Evolutionary conservation across 2,888 invertebrate genomes (phyloP).

Genomic region (Mesochorus sp.): DNA sequence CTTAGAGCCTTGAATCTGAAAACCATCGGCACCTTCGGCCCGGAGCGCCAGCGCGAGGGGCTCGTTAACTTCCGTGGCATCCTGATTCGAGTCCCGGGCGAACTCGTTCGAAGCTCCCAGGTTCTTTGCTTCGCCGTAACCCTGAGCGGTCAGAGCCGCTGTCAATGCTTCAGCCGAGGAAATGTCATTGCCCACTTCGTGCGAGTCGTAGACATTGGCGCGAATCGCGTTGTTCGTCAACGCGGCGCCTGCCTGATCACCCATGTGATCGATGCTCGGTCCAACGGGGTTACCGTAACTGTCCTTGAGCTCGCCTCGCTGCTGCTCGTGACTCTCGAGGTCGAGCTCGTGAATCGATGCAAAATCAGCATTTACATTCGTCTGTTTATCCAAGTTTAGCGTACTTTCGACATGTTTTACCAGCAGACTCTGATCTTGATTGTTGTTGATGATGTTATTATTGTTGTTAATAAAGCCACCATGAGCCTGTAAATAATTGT

Average conservation of each 20-base stretch:
- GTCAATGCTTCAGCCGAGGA: constrained; percentile 71
- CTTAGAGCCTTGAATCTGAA: constrained; percentile 83
- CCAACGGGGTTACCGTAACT: constrained; percentile 78
- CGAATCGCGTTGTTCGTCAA: constrained; percentile 58
- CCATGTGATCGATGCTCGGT: constrained; percentile 13
- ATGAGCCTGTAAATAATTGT: constrained; percentile 39
- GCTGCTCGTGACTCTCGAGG: constrained; percentile 71
- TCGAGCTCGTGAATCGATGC: constrained; percentile 73
- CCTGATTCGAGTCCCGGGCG: constrained; percentile 67
- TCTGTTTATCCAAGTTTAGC: constrained; percentile 28
- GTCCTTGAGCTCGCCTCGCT: constrained; percentile 73
- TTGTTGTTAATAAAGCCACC: constrained; percentile 32
- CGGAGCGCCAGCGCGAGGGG: constrained; percentile 73
- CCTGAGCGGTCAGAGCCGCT: constrained; percentile 72
- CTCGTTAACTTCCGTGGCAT: constrained; percentile 71
- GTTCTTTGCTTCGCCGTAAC: constrained; percentile 62
- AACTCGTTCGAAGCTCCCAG: constrained; percentile 66
- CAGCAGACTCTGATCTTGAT: constrained; percentile 16
- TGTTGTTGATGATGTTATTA: constrained; percentile 25
- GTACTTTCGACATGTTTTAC: constrained; percentile 19
- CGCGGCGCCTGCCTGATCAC: constrained; percentile 58
- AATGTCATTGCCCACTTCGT: constrained; percentile 60
- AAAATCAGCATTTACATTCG: constrained; percentile 15
- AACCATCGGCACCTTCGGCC: constrained; percentile 72
- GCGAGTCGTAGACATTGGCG: constrained; percentile 33